Conservation (phyloP, 2,113 vertebrate genomes). For the Chloropsis cyanopogon region DNA sequence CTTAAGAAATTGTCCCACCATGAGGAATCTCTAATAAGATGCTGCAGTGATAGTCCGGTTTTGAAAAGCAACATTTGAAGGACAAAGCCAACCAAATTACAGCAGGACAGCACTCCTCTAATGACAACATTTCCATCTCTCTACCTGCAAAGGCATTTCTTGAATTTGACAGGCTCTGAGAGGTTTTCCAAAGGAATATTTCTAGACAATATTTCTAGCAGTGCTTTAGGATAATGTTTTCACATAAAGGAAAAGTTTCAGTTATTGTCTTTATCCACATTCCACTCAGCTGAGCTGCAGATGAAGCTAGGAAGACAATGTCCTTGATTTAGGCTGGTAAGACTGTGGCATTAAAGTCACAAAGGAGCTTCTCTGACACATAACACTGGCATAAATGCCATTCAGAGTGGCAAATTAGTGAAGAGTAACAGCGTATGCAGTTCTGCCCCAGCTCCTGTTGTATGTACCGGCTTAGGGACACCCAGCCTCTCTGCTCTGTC, state of each 20-base stretch:
- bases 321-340: neutral
- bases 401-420: neutral
- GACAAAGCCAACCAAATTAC: neutral
- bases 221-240: neutral
- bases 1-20: neutral
- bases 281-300: neutral
- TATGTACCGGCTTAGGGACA: rapidly evolving
- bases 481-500: neutral
- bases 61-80: neutral
- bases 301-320: neutral
- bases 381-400: neutral
- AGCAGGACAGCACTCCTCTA: neutral
- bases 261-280: neutral
- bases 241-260: neutral
- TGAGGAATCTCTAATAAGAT: neutral
- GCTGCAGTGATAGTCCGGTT: neutral
- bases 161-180: neutral
- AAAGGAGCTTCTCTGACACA: neutral
- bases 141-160: neutral
- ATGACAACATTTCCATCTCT: neutral
- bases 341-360: neutral
- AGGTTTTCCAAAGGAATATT: neutral
- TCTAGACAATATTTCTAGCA: neutral
- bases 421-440: neutral
- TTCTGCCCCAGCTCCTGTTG: neutral